Percentiles rank a stretch among this genome's conserved stretches.
phyloP scores from a whole-genome alignment of 2,888 invertebrate species.

The Erynnis tages region DNA sequence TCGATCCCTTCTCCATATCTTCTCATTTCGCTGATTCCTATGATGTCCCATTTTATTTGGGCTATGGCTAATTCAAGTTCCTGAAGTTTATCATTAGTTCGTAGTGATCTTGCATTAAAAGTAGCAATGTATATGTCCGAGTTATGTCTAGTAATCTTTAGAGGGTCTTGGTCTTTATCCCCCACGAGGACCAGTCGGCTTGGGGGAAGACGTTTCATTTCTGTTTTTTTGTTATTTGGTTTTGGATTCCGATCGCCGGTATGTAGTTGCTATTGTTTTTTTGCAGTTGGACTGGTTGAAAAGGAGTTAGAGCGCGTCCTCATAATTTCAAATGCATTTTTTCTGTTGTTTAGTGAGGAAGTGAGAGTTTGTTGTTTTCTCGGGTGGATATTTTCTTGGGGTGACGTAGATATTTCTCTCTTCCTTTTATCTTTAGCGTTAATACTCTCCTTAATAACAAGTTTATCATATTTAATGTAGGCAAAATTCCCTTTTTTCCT shows the following conservation, averaged over 20 bases:
- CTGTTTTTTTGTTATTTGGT: slow-evolving; percentile 26
- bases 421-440: slow-evolving; percentile 26
- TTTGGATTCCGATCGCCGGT: slow-evolving; percentile 33
- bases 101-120: not conserved
- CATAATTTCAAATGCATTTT: slow-evolving; percentile 36
- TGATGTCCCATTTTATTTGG: not conserved
- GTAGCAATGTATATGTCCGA: not conserved
- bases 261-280: slow-evolving; percentile 37
- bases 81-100: not conserved
- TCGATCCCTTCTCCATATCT: not conserved
- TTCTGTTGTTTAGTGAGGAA: slow-evolving; percentile 28
- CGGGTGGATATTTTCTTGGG: slow-evolving; percentile 1
- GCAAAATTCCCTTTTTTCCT: slow-evolving; percentile 27
- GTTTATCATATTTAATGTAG: slow-evolving; percentile 36
- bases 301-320: slow-evolving; percentile 35
- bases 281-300: slow-evolving; percentile 21
- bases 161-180: slow-evolving; percentile 34
- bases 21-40: not conserved
- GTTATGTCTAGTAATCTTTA: not conserved
- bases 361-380: slow-evolving; percentile 30
- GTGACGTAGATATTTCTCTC: slow-evolving; percentile 29
- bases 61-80: not conserved
- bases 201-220: slow-evolving; percentile 21
- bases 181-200: slow-evolving; percentile 32
- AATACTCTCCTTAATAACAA: slow-evolving; percentile 34